phyloP scores from a whole-genome alignment of 1,140 invertebrate genomes.

The Drosophila sp. region DNA sequence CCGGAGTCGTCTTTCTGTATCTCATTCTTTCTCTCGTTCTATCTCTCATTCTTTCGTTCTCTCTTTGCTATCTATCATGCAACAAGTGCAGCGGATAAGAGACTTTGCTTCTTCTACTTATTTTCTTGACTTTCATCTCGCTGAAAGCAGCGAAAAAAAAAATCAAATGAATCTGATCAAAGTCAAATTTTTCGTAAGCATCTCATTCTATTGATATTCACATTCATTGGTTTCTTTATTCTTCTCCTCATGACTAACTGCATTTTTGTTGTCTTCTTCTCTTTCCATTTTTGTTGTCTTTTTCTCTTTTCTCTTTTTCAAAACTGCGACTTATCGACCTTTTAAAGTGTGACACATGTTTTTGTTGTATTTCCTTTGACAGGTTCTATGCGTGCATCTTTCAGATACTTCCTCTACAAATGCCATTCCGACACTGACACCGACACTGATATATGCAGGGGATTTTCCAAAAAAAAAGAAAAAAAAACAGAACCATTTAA shows the following conservation, averaged over 20 bases:
- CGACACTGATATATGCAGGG: constrained; percentile 1
- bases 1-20: not conserved
- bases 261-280: not conserved
- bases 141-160: not conserved
- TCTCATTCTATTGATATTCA: not conserved
- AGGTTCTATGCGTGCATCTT: not conserved
- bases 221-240: no score
- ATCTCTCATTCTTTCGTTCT: no score
- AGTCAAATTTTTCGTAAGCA: not conserved
- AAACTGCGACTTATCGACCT: not conserved
- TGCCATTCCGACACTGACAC: not conserved
- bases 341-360: not conserved
- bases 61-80: no score
- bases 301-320: no score
- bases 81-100: constrained; percentile 38
- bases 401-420: not conserved
- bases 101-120: constrained; percentile 1
- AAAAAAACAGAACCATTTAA: not conserved
- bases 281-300: not conserved
- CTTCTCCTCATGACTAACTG: not conserved
- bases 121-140: not conserved
- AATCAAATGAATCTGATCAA: constrained; percentile 10
- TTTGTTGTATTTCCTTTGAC: no score
- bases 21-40: no score
- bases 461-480: not conserved